Percentiles rank a stretch among this genome's conserved stretches.
Conservation (phyloP, 1,140 invertebrate genomes). For the Cotesia vestalis region DNA sequence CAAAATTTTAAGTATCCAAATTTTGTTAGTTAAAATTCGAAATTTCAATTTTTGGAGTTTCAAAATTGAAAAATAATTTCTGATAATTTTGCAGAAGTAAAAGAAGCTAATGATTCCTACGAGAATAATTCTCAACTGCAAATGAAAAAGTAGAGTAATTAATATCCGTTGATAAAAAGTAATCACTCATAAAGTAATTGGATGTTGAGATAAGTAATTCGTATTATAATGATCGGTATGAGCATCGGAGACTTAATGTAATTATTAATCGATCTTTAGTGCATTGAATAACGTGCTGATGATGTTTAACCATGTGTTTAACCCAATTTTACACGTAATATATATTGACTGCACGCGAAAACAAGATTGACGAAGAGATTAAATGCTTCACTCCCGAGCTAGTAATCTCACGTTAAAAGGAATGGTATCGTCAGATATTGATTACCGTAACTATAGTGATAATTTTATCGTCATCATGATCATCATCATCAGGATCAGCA, state of each 20-base stretch:
- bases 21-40: too few relatives aligned
- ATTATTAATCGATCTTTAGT: conserved; percentile 5
- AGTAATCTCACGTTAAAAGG: conserved; percentile 7
- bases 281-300: conserved; percentile 14
- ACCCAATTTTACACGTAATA: conserved; percentile 30
- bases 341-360: conserved; percentile 27
- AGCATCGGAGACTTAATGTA: not conserved
- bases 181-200: not conserved
- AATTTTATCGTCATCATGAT: not conserved
- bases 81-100: too few relatives aligned
- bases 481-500: too few relatives aligned
- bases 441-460: not conserved
- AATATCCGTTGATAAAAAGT: too few relatives aligned
- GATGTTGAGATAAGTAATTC: not conserved
- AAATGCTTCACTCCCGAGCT: conserved; percentile 10
- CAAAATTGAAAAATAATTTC: too few relatives aligned
- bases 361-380: conserved; percentile 36
- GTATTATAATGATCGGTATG: not conserved
- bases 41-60: too few relatives aligned
- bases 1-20: too few relatives aligned
- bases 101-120: too few relatives aligned
- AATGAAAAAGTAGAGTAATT: not conserved
- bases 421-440: not conserved
- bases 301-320: conserved; percentile 28
- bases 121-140: too few relatives aligned